Evolutionary conservation across 2,888 invertebrate genomes (phyloP), one percentile per base, ranked within the genome.

Genomic region (Drosophila tripunctata): DNA sequence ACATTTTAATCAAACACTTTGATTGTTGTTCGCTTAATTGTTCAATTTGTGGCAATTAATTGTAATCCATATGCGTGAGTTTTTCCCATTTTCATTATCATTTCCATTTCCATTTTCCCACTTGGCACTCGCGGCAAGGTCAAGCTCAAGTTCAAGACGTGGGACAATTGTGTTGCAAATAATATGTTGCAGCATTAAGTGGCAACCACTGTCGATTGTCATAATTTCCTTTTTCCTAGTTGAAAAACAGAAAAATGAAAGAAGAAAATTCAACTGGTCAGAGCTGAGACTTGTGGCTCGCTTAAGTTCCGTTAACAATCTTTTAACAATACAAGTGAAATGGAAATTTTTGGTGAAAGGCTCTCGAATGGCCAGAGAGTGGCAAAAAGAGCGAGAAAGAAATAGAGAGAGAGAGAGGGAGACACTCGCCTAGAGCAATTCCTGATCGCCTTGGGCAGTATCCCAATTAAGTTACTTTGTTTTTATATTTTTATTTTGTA

Each of bases 141-240:
- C 90, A 89, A 89, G 89, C 89, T 88, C 87, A 89, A 88, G 90
- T 87, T 89, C 78, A 88, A 58, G 31, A 63, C 72, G 70, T 62
- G 36, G 70, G 61, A 67, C 72, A 73, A 75, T 66, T 69, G 55
- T 12, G n/a, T 22, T 27, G 63, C 33, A 17, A 43, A 22, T n/a
- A 31, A 17, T 12, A 15, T 21, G 14, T 30, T 41, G 40, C 40
- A 19, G 35, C 48, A 35, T 44, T 41, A 19, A 17, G 38, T 41
- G 48, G 47, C 56, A 22, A 10, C 10, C 27, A 27, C 27, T 15
- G 7, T 43, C 58, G 48, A 45, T 41, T 17, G 22, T 66, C 67
- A 67, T 70, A 88, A 83, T 80, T 75, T 77, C 60, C 73, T 55
- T 72, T 83, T 83, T 79, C 87, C 80, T 79, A 51, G 79, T 75